Evolutionary conservation across 2,888 invertebrate genomes (phyloP).

Genomic region (Sylvicola cinctus): DNA sequence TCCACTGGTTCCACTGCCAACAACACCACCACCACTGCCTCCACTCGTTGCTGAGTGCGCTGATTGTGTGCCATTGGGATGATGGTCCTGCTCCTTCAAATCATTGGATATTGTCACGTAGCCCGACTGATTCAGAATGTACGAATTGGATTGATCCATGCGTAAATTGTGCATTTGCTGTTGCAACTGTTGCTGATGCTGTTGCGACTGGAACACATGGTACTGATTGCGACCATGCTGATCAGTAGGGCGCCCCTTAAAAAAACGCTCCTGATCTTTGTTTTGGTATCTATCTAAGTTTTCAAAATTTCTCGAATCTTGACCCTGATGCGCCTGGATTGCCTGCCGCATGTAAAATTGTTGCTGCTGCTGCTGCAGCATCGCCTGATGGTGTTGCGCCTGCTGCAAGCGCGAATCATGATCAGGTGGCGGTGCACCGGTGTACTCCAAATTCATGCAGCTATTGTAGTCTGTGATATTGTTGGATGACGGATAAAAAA

Average conservation of each 20-base stretch:
- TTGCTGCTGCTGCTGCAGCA: constrained; percentile 5
- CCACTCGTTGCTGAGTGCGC: not conserved
- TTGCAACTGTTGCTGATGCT: constrained; percentile 9
- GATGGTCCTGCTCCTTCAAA: constrained; percentile 15
- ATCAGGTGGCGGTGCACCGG: not conserved
- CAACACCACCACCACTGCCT: constrained; percentile 1
- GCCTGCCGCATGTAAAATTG: constrained; percentile 10
- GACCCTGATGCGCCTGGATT: constrained; percentile 11
- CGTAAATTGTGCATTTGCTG: constrained; percentile 11
- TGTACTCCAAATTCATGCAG: constrained; percentile 17
- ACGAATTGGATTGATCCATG: constrained; percentile 10
- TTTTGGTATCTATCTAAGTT: constrained; percentile 2
- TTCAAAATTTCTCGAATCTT: constrained; percentile 14
- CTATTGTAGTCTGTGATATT: constrained; percentile 25
- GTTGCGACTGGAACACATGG: constrained; percentile 9
- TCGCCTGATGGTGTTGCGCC: constrained; percentile 8
- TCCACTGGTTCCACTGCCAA: constrained; percentile 6
- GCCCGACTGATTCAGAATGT: constrained; percentile 10
- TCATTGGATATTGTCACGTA: constrained; percentile 9
- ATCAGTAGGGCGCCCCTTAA: not conserved
- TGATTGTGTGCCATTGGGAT: constrained; percentile 3
- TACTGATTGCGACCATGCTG: constrained; percentile 8
- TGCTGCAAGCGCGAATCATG: not conserved
- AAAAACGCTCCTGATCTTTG: too few species aligned
- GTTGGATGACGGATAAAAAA: constrained; percentile 50